Evolutionary conservation across 1,140 invertebrate genomes (phyloP), one percentile per base, ranked within the genome.

Genomic region (Papilio machaon): DNA sequence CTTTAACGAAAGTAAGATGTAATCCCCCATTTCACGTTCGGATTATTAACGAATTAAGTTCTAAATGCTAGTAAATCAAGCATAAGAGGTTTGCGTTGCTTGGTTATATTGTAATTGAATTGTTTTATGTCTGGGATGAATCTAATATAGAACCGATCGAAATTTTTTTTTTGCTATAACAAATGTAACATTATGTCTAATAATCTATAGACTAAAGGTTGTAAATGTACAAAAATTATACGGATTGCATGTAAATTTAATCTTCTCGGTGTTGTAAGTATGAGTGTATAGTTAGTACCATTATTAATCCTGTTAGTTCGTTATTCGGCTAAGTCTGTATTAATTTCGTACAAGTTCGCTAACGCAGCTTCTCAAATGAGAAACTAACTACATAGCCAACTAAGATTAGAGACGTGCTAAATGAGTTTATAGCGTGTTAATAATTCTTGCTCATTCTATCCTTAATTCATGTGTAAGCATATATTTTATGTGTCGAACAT

Each of bases 371-470:
- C 84, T 87, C 86, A 88, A 91, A 91, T 88, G 91, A 86, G 89
- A 87, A 90, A 91, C 87, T 92, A 91, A 92, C 88, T 89, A 85
- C 86, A 84, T 52, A 85, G 80, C 80, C 83, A 88, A 84, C 82
- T 82, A 89, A 90, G 87, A 90, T 90, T 92, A 88, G 85, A 85
- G 85, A 87, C 84, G 83, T 83, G 84, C 85, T 85, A 90, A 93
- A 93, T 92, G 90, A 91, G 89, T 88, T 92, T 90, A 91, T 92
- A 82, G 92, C 90, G 90, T 93, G 91, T 85, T 88, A 86, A 83
- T 87, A 88, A 83, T 88, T 85, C 83, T 84, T 85, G 85, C 79
- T 83, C 80, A 85, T 86, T 85, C 87, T 87, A 82, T 90, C 86
- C 88, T 90, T 90, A 89, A 70, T 47, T 74, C 73, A 23, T 79